phyloP scores from a whole-genome alignment of 2,113 vertebrate species.

The Chaenogobius annularis region DNA sequence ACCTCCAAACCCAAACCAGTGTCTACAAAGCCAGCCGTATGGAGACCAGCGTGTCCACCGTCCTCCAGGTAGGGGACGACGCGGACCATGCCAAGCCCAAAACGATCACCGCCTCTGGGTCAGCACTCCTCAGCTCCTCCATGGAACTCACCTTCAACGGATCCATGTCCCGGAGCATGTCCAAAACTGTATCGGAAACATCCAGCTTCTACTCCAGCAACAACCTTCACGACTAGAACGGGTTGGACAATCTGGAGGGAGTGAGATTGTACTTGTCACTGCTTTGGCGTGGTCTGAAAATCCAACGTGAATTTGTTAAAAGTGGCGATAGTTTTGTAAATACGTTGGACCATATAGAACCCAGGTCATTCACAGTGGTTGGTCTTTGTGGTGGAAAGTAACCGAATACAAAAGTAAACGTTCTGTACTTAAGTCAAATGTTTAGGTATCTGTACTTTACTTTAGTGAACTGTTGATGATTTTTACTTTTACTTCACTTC shows the following conservation, averaged over 20 bases:
- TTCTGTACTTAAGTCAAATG: too few species aligned
- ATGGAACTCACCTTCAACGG: slow-evolving; percentile 87
- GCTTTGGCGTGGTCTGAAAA: slow-evolving; percentile 22
- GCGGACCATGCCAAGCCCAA: slow-evolving; percentile 71
- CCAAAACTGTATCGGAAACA: slow-evolving; percentile 88
- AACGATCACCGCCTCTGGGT: slow-evolving; percentile 1
- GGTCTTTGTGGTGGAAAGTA: neutral
- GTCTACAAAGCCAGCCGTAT: slow-evolving; percentile 90
- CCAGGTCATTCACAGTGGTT: neutral
- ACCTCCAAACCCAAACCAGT: slow-evolving; percentile 90
- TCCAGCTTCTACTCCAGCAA: slow-evolving; percentile 89
- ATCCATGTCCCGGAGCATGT: slow-evolving; percentile 87
- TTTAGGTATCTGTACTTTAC: too few species aligned
- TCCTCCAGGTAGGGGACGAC: slow-evolving; percentile 71
- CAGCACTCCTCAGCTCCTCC: slow-evolving; percentile 64
- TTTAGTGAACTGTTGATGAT: too few species aligned
- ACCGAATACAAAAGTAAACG: too few species aligned
- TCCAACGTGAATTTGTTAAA: slow-evolving; percentile 11
- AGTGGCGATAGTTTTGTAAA: slow-evolving; percentile 31
- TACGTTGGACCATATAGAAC: neutral
- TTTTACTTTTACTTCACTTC: too few species aligned
- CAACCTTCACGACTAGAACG: slow-evolving; percentile 77
- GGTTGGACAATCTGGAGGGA: slow-evolving; percentile 5
- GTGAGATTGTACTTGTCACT: slow-evolving; percentile 18
- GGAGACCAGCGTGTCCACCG: slow-evolving; percentile 85